Conservation (phyloP, 2,113 vertebrate species). For the Forbesichthys papilliferus region DNA sequence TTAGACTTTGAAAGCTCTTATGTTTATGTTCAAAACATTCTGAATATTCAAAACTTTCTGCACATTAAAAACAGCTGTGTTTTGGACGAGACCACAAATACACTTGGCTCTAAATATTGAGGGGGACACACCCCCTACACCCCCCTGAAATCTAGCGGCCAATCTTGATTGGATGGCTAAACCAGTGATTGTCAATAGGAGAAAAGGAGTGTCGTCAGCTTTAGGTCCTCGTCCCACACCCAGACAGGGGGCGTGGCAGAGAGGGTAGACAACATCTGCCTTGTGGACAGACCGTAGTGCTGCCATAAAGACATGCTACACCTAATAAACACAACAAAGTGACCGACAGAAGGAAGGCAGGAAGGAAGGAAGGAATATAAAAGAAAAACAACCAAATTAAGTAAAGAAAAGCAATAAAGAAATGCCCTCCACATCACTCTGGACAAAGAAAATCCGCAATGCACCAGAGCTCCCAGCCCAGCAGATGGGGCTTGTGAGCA, state of each 20-base stretch:
- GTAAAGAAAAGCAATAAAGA: neutral
- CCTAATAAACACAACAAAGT: neutral
- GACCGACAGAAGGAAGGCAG: neutral
- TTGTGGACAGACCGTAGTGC: slow-evolving; percentile 47
- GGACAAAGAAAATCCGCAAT: slow-evolving; percentile 38
- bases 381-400: slow-evolving; percentile 5
- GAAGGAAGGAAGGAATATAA: neutral
- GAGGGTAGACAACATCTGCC: slow-evolving; percentile 35
- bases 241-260: neutral
- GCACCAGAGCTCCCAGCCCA: slow-evolving; percentile 45
- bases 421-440: slow-evolving; percentile 59
- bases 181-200: slow-evolving; percentile 24
- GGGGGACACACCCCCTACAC: too few species aligned
- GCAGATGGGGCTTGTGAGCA: slow-evolving; percentile 57
- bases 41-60: too few species aligned
- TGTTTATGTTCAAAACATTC: too few species aligned
- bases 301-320: slow-evolving; percentile 36
- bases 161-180: too few species aligned
- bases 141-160: too few species aligned
- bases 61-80: too few species aligned
- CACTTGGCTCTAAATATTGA: too few species aligned
- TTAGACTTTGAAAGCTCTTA: too few species aligned
- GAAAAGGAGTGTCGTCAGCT: neutral
- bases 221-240: slow-evolving; percentile 15
- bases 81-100: too few species aligned